These are phyloP conservation scores for Galerucella nymphaeae DNA, from an alignment of 2,888 invertebrate species.

Conservation along the genomic window DNA sequence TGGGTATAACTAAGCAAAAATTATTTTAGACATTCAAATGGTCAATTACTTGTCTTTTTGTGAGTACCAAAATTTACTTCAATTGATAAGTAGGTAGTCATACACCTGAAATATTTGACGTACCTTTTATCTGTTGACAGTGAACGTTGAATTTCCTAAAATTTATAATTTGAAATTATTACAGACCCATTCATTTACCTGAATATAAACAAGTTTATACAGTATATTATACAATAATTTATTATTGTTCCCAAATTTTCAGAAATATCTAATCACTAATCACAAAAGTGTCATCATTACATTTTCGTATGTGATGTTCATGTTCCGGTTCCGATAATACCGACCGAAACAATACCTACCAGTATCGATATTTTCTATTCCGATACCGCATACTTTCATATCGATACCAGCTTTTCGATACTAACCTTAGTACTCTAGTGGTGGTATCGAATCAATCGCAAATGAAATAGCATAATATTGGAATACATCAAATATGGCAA, in stretches of 20 bases:
- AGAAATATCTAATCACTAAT: constrained; percentile 16
- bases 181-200: constrained; percentile 18
- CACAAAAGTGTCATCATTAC: constrained; percentile 1
- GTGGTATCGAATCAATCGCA: no score
- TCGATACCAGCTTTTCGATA: no score
- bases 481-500: no score
- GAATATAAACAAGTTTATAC: constrained; percentile 20
- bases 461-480: no score
- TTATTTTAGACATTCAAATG: neutral
- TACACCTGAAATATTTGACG: constrained; percentile 19
- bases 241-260: constrained; percentile 16
- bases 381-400: no score
- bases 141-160: constrained; percentile 10
- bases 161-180: constrained; percentile 11
- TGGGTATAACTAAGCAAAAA: neutral
- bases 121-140: constrained; percentile 14
- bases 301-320: neutral
- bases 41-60: neutral
- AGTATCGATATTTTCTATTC: no score
- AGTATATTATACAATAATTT: constrained; percentile 22
- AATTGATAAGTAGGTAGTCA: constrained; percentile 9
- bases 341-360: no score
- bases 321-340: no score
- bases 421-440: no score
- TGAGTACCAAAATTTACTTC: neutral